These are phyloP conservation scores for Drosophila biarmipes DNA, from an alignment of 1,140 invertebrate species.

Conservation along the genomic window DNA sequence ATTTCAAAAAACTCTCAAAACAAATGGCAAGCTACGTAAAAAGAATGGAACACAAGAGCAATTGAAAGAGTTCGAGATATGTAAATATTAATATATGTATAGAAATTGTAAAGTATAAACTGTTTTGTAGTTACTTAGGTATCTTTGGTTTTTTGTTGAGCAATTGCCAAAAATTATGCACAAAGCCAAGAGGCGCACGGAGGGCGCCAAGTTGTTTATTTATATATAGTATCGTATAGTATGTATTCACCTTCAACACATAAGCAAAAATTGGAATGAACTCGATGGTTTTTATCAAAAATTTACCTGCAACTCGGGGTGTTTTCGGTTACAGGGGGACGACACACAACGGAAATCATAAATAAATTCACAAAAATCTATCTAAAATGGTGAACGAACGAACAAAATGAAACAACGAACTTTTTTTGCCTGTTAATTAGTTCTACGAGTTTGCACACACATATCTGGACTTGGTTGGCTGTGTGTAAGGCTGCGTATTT, in stretches of 20 bases:
- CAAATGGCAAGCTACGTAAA: slow-evolving; percentile 69
- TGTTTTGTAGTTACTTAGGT: slow-evolving; percentile 48
- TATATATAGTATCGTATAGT: slow-evolving; percentile 18
- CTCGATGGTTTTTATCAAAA: slow-evolving; percentile 21
- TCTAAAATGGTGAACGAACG: slow-evolving; percentile 53
- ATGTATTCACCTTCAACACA: slow-evolving; percentile 44
- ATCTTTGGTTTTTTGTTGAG: slow-evolving; percentile 43
- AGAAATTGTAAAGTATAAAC: slow-evolving; percentile 63
- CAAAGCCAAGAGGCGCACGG: slow-evolving; percentile 58
- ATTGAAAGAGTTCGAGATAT: slow-evolving; percentile 47
- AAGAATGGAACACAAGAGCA: slow-evolving; percentile 61
- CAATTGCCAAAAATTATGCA: slow-evolving; percentile 76
- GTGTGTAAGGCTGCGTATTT: slow-evolving; percentile 23
- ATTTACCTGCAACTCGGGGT: slow-evolving; percentile 63
- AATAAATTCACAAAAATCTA: slow-evolving; percentile 49
- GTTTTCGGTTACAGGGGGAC: slow-evolving; percentile 68
- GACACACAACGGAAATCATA: slow-evolving; percentile 68
- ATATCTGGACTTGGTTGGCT: slow-evolving; percentile 17
- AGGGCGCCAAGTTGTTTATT: slow-evolving; percentile 34
- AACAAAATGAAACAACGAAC: slow-evolving; percentile 42
- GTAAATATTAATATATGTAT: slow-evolving; percentile 60
- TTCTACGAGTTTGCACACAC: slow-evolving; percentile 34
- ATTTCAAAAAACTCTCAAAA: slow-evolving; percentile 68
- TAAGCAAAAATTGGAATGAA: slow-evolving; percentile 55
- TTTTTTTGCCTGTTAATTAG: slow-evolving; percentile 50